A percentile compares a stretch with the other conserved stretches of the same genome.
phyloP scores from a whole-genome alignment of 2,888 invertebrate species.

The Ligdia adustata region DNA sequence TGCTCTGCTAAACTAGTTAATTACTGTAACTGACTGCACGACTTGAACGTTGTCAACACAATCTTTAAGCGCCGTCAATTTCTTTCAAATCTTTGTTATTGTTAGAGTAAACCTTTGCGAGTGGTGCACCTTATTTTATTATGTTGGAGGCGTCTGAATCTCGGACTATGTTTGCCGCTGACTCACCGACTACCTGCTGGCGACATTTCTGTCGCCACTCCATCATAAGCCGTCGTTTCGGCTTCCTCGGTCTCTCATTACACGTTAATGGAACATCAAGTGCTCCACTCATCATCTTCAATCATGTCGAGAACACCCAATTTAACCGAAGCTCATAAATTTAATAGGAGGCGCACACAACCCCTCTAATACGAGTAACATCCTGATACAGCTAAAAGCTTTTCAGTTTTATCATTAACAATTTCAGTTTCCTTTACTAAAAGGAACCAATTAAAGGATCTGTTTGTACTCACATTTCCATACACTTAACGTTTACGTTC shows the following conservation, averaged over 20 bases:
- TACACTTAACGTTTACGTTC: conserved; percentile 39
- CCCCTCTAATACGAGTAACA: conserved; percentile 42
- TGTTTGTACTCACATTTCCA: conserved; percentile 44
- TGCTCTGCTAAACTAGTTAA: conserved; percentile 42
- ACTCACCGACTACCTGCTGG: conserved; percentile 75
- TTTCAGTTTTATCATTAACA: conserved; percentile 48
- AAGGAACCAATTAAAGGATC: conserved; percentile 42
- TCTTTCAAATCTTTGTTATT: conserved; percentile 29
- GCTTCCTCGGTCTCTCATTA: conserved; percentile 70
- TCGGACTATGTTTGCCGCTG: conserved; percentile 56
- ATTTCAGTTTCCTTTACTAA: conserved; percentile 40
- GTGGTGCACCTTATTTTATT: conserved; percentile 26
- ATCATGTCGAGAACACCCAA: conserved; percentile 54
- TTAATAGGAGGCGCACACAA: conserved; percentile 41
- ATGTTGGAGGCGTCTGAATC: conserved; percentile 43
- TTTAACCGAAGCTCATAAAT: conserved; percentile 48
- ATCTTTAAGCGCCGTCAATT: conserved; percentile 22
- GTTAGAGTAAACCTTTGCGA: conserved; percentile 18
- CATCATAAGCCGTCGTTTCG: conserved; percentile 65
- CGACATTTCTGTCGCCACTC: conserved; percentile 66
- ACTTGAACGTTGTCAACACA: conserved; percentile 39
- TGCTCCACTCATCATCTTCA: conserved; percentile 56
- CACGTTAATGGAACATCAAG: conserved; percentile 70
- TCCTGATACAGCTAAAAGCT: conserved; percentile 48
- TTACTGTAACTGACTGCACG: conserved; percentile 45